Conservation (phyloP, 1,140 invertebrate genomes). For the Brachionus angularis region DNA sequence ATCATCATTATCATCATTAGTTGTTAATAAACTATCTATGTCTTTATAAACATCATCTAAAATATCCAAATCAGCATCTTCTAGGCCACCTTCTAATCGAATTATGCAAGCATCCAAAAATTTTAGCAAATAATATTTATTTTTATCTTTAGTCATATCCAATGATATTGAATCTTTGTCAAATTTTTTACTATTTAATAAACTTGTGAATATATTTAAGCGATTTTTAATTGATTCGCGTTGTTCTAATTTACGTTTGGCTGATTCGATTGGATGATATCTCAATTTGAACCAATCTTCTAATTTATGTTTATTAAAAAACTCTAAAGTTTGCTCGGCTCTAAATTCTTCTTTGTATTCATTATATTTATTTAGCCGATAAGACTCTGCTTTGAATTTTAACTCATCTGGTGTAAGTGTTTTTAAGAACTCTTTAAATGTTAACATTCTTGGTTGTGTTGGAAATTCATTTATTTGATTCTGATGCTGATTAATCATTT, state of each 20-base stretch:
- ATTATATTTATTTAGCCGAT: conserved; percentile 79
- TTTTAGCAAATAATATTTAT: background rate
- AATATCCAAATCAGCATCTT: background rate
- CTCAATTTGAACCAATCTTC: conserved; percentile 79
- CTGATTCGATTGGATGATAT: conserved; percentile 42
- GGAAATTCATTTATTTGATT: conserved; percentile 49
- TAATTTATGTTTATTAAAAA: conserved; percentile 97
- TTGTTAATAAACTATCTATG: background rate
- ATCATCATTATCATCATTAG: background rate
- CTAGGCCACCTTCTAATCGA: background rate
- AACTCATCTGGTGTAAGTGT: conserved; percentile 94
- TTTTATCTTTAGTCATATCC: conserved; percentile 80
- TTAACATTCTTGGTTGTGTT: conserved; percentile 82
- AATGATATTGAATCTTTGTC: conserved; percentile 73
- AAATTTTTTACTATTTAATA: conserved; percentile 65
- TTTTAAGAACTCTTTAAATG: conserved; percentile 90
- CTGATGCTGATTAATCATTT: background rate
- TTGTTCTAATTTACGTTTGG: conserved; percentile 82
- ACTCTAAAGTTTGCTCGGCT: conserved; percentile 91
- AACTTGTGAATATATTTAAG: conserved; percentile 80
- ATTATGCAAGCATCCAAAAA: conserved; percentile 37
- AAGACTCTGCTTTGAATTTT: conserved; percentile 77
- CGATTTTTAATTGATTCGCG: conserved; percentile 76
- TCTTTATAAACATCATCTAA: background rate
- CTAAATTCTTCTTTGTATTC: conserved; percentile 97